A percentile compares a stretch with the other conserved stretches of the same genome.
Evolutionary conservation across 1,140 invertebrate genomes (phyloP).

Genomic region (Delia radicum): DNA sequence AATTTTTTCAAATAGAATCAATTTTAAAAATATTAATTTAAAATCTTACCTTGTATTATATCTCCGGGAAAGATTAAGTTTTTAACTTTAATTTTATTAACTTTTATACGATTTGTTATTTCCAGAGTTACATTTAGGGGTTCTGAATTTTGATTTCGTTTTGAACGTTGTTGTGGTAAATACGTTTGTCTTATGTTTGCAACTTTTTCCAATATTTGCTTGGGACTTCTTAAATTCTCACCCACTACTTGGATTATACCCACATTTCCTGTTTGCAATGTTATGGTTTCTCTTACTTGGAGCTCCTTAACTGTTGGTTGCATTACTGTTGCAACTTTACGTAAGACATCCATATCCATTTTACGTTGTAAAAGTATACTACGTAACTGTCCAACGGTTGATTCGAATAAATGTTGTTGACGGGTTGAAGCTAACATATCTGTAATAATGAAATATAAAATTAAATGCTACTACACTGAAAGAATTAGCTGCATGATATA

Average conservation of each 20-base stretch:
- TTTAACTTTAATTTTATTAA: slow-evolving; percentile 34
- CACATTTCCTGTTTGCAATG: slow-evolving; percentile 28
- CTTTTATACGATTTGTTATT: slow-evolving; percentile 29
- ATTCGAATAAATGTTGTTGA: slow-evolving; percentile 46
- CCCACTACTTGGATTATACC: slow-evolving; percentile 32
- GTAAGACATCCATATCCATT: slow-evolving; percentile 31
- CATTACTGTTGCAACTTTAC: slow-evolving; percentile 9
- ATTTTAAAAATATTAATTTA: too few relatives aligned
- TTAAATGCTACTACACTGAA: too few relatives aligned
- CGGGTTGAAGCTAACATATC: slow-evolving; percentile 39
- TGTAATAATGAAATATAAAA: slow-evolving; percentile 1
- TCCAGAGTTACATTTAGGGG: not conserved
- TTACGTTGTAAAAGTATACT: slow-evolving; percentile 39
- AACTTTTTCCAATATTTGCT: slow-evolving; percentile 36
- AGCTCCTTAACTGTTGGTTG: slow-evolving; percentile 5
- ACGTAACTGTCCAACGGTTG: slow-evolving; percentile 35
- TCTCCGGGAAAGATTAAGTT: slow-evolving; percentile 41
- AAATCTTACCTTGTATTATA: slow-evolving; percentile 41
- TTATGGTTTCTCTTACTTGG: slow-evolving; percentile 26
- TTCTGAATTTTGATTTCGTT: not conserved
- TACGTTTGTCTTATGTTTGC: slow-evolving; percentile 29
- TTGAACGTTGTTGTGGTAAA: not conserved
- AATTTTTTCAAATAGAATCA: too few relatives aligned
- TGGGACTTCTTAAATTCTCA: slow-evolving; percentile 34
- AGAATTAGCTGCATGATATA: too few relatives aligned